Percentiles rank a stretch among this genome's conserved stretches.
Evolutionary conservation across 1,140 invertebrate genomes (phyloP).

Genomic region (Drosophila fuyamai): DNA sequence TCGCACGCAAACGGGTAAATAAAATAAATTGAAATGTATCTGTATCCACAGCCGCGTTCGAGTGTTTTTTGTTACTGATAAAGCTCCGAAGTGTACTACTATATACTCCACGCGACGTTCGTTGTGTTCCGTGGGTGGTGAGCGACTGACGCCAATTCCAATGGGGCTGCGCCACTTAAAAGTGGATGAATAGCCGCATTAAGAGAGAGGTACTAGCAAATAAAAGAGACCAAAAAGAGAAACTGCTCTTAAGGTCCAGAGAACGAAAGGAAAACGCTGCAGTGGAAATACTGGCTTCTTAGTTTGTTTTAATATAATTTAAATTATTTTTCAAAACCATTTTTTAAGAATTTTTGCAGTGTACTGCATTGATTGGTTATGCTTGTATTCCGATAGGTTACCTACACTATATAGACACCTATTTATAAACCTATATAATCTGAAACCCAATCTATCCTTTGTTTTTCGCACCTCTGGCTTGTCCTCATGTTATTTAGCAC

Average conservation of each 20-base stretch:
- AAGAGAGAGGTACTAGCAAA: neutral
- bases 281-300: no score
- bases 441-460: neutral
- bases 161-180: conserved; percentile 4
- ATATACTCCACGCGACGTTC: neutral
- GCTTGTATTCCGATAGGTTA: no score
- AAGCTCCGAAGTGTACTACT: conserved; percentile 10
- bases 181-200: conserved; percentile 7
- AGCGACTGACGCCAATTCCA: conserved; percentile 1
- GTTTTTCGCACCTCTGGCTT: neutral
- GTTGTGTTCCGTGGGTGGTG: conserved; percentile 16
- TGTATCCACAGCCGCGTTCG: conserved; percentile 14
- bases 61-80: conserved; percentile 29
- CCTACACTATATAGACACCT: no score
- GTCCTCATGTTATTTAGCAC: conserved; percentile 1
- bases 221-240: neutral
- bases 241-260: neutral
- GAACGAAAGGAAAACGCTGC: neutral
- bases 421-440: no score
- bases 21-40: conserved; percentile 10
- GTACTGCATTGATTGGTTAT: no score
- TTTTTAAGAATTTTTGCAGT: no score
- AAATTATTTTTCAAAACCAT: no score
- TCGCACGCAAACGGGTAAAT: conserved; percentile 42
- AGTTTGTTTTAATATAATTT: no score